phyloP scores from a whole-genome alignment of 2,113 vertebrate genomes.

The Echinops telfairi region DNA sequence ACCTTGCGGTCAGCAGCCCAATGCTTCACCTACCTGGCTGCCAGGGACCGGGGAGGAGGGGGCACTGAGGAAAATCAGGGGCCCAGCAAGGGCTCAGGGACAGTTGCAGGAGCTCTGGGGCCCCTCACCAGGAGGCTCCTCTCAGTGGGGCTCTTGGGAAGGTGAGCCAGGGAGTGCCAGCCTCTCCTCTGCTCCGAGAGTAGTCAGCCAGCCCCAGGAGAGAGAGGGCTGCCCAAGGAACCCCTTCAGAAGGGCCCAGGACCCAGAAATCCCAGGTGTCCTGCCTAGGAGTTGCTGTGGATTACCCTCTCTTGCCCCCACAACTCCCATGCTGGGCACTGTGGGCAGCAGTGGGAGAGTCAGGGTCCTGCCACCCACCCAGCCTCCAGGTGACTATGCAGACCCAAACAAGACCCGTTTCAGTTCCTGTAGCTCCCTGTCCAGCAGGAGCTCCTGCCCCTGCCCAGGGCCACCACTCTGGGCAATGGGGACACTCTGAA shows the following conservation, averaged over 20 bases:
- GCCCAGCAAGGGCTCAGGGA: background rate
- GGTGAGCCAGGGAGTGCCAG: background rate
- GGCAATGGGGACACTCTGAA: conserved; percentile 52
- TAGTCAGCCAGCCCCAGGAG: background rate
- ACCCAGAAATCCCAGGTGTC: background rate
- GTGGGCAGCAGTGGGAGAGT: fast-evolving
- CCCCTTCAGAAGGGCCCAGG: no score
- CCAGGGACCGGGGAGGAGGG: no score
- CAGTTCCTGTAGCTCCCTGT: no score
- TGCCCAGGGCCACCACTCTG: background rate
- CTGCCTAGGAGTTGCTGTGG: fast-evolving
- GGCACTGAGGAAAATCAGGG: fast-evolving
- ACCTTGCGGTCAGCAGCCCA: no score
- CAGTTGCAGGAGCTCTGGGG: background rate
- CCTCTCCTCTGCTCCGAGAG: background rate
- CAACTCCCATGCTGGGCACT: background rate
- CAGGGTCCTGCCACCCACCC: background rate
- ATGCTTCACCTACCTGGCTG: no score
- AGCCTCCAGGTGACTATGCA: background rate
- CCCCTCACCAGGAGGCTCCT: background rate
- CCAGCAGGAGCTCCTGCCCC: background rate
- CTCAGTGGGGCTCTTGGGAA: background rate
- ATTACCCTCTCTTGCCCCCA: background rate
- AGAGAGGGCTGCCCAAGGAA: no score
- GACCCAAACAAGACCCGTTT: background rate